Percentiles rank a stretch among this genome's conserved stretches.
Conservation (phyloP, 2,888 invertebrate genomes). For the Harpalus rufipes region DNA sequence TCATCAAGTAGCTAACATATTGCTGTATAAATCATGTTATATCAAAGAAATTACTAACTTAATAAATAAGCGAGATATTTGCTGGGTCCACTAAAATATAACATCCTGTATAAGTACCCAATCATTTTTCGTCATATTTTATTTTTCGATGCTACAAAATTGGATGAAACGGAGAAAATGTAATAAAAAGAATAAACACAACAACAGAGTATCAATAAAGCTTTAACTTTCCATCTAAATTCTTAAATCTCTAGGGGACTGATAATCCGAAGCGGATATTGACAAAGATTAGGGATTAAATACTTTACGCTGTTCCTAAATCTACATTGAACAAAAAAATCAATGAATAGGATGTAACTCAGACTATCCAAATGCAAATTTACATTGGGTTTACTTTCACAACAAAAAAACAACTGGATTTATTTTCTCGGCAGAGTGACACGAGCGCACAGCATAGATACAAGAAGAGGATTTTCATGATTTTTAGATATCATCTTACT, state of each 20-base stretch:
- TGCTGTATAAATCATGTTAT: no score
- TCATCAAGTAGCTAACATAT: no score
- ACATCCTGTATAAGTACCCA: no score
- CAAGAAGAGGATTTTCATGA: neutral
- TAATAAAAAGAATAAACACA: slow-evolving; percentile 32
- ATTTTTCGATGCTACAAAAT: neutral
- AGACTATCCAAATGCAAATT: slow-evolving; percentile 38
- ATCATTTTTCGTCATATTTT: neutral
- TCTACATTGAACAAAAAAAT: slow-evolving; percentile 45
- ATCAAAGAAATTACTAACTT: no score
- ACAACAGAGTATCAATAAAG: slow-evolving; percentile 24
- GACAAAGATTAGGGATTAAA: slow-evolving; percentile 43
- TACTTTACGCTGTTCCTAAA: slow-evolving; percentile 33
- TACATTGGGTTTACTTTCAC: slow-evolving; percentile 35
- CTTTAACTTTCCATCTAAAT: slow-evolving; percentile 36
- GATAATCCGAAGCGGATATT: slow-evolving; percentile 40
- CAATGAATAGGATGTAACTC: slow-evolving; percentile 48
- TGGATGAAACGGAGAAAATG: neutral
- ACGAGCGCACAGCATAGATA: slow-evolving; percentile 1
- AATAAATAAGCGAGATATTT: no score
- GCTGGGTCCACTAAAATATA: no score
- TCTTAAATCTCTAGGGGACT: slow-evolving; percentile 38
- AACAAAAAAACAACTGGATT: slow-evolving; percentile 42
- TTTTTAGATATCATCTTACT: neutral
- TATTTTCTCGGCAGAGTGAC: slow-evolving; percentile 25